phyloP scores from a whole-genome alignment of 2,113 vertebrate species.

The Planiliza haematocheilus region DNA sequence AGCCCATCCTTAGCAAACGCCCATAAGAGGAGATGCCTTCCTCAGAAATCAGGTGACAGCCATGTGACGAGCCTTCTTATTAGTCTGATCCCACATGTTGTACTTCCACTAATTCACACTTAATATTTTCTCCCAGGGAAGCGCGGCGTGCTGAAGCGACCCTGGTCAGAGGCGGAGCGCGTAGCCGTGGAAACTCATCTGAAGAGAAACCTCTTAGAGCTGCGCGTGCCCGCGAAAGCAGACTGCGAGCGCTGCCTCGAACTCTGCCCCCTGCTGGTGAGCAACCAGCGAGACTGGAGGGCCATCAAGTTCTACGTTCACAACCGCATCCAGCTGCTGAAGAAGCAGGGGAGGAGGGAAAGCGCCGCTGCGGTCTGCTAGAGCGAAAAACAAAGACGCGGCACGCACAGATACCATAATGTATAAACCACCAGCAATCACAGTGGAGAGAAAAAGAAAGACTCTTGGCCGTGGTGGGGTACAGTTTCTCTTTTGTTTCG shows the following conservation, averaged over 20 bases:
- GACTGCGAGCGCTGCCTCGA: constrained; percentile 86
- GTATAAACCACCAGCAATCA: constrained; percentile 69
- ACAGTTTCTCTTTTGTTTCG: constrained; percentile 22
- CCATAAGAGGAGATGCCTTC: constrained; percentile 76
- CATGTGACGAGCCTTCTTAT: not conserved
- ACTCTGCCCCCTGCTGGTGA: constrained; percentile 84
- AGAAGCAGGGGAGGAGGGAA: constrained; percentile 81
- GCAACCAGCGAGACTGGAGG: constrained; percentile 86
- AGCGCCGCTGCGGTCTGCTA: constrained; percentile 71
- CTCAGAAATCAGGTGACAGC: constrained; percentile 79
- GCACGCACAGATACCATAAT: constrained; percentile 9
- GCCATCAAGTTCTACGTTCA: constrained; percentile 87
- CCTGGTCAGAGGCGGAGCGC: constrained; percentile 85
- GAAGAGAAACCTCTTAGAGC: constrained; percentile 82
- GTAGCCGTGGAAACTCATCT: constrained; percentile 85
- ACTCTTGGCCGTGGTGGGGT: constrained; percentile 19
- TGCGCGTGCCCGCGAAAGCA: constrained; percentile 84
- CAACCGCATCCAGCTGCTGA: constrained; percentile 86
- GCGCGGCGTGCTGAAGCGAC: constrained; percentile 84
- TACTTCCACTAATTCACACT: no score
- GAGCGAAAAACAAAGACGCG: not conserved
- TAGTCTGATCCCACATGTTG: not conserved
- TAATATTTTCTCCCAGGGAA: constrained; percentile 74
- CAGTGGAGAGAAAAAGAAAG: constrained; percentile 23
- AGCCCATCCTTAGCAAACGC: constrained; percentile 44